phyloP scores from a whole-genome alignment of 2,888 invertebrate genomes.

The Aspidiotus rigidus region DNA sequence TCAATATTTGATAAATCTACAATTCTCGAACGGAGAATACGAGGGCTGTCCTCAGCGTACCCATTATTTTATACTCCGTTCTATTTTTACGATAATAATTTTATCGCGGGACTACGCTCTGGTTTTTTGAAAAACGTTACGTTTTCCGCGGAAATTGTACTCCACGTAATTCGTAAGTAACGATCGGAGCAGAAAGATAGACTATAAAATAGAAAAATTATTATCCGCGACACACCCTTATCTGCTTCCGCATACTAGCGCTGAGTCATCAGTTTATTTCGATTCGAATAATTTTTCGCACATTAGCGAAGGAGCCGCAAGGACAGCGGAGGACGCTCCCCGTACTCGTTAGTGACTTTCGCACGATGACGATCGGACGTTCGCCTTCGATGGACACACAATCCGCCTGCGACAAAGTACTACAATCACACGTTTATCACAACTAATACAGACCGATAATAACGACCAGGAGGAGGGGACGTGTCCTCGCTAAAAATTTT shows the following conservation, averaged over 20 bases:
- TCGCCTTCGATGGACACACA: background rate
- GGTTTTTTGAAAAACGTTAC: too few relatives aligned
- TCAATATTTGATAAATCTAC: too few relatives aligned
- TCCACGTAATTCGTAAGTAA: too few relatives aligned
- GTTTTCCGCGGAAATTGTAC: too few relatives aligned
- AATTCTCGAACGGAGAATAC: too few relatives aligned
- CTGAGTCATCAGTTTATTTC: background rate
- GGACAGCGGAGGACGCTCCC: background rate
- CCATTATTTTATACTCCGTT: too few relatives aligned
- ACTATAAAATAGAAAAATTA: conserved; percentile 3
- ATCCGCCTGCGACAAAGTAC: background rate
- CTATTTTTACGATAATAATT: too few relatives aligned
- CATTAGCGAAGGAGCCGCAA: background rate
- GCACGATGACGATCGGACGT: background rate
- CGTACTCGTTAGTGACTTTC: background rate
- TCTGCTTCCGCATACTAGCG: background rate
- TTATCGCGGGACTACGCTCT: too few relatives aligned
- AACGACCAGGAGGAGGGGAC: background rate
- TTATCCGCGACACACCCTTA: conserved; percentile 6
- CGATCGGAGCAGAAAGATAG: too few relatives aligned
- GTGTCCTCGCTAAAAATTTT: background rate
- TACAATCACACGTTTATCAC: background rate
- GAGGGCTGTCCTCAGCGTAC: too few relatives aligned
- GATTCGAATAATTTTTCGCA: background rate
- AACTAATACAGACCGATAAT: background rate